These are phyloP conservation scores for Labeo calbasu DNA, from an alignment of 2,797 vertebrate genomes.

Conservation along the genomic window DNA sequence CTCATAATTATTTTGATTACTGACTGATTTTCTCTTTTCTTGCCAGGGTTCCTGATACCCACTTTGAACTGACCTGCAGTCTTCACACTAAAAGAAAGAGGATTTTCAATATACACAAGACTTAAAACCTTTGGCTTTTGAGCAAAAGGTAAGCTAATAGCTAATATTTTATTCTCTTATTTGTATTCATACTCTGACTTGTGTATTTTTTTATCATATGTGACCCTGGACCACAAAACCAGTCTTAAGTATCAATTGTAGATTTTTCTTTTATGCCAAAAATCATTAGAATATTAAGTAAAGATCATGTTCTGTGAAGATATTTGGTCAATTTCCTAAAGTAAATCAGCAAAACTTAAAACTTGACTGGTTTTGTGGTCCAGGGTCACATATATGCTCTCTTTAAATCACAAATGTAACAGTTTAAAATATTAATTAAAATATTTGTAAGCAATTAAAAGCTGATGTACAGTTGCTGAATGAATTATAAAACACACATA, in stretches of 20 bases:
- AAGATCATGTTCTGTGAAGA: no score
- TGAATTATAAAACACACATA: neutral
- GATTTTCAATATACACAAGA: conserved; percentile 59
- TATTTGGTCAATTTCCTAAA: no score
- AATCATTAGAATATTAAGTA: no score
- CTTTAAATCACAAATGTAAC: neutral
- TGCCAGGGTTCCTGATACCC: conserved; percentile 75
- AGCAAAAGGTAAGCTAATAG: conserved; percentile 66
- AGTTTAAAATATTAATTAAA: no score
- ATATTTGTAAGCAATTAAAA: neutral
- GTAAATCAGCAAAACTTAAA: no score
- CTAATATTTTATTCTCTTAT: neutral
- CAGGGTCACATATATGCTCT: no score
- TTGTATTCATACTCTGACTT: neutral
- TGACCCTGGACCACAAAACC: no score
- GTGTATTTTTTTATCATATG: neutral
- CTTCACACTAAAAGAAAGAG: conserved; percentile 59
- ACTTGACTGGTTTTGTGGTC: no score
- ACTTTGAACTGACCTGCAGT: conserved; percentile 58
- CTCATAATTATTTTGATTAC: neutral
- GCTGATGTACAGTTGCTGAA: no score
- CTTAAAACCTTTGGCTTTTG: conserved; percentile 60
- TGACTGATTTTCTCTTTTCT: conserved; percentile 55
- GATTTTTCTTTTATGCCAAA: no score
- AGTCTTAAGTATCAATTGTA: no score